Percentiles rank a stretch among this genome's conserved stretches.
These are phyloP conservation scores for Mus minutoides DNA, from an alignment of 2,797 vertebrate species.

Conservation along the genomic window DNA sequence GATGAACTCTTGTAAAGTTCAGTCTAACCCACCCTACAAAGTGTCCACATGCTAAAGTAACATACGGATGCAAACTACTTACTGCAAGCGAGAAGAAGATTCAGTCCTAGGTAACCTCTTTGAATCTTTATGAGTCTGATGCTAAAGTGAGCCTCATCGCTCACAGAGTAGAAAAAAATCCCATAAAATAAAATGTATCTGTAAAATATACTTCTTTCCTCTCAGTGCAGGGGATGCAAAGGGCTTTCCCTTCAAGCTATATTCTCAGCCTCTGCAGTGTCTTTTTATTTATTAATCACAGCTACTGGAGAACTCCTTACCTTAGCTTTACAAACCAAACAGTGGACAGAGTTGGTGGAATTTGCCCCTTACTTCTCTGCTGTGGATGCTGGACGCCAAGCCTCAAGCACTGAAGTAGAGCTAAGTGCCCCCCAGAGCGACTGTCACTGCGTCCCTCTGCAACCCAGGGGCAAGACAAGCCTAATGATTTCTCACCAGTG, in stretches of 20 bases:
- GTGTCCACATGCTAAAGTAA: background rate
- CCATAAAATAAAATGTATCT: background rate
- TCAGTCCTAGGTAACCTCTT: background rate
- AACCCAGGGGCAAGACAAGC: background rate
- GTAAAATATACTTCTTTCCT: background rate
- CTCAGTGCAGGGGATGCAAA: background rate
- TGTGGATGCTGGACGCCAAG: conserved; percentile 34
- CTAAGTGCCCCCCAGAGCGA: background rate
- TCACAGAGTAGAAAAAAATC: background rate
- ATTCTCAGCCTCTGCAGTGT: background rate
- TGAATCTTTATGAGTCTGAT: background rate
- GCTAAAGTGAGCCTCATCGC: conserved; percentile 3
- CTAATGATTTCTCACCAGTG: background rate
- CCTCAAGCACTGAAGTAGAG: background rate
- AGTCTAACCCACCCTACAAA: background rate
- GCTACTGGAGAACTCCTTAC: conserved; percentile 25
- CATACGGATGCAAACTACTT: background rate
- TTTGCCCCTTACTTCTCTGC: conserved; percentile 17
- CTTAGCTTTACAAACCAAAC: conserved; percentile 53
- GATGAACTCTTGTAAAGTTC: background rate
- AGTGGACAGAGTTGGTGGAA: conserved; percentile 13
- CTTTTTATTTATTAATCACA: conserved; percentile 26
- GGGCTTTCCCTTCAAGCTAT: background rate
- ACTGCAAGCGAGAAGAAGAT: conserved; percentile 31
- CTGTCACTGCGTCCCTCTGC: background rate